These are phyloP conservation scores for Ailurus styani DNA, from an alignment of 2,113 vertebrate species.

Conservation along the genomic window DNA sequence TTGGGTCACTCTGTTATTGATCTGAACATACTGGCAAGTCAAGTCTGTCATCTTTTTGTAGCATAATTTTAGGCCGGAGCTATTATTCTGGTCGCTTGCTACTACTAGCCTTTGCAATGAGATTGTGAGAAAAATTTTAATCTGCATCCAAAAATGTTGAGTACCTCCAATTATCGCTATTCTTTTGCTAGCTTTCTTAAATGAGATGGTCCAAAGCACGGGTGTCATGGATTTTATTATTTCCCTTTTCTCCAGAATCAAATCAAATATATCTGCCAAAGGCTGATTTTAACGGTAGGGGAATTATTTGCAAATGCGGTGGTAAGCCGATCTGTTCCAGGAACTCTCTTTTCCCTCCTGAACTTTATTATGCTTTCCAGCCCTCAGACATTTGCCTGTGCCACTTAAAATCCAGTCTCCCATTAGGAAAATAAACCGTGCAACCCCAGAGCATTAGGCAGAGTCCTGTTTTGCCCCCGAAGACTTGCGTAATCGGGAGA, in stretches of 20 bases:
- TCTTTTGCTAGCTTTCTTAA: conserved; percentile 28
- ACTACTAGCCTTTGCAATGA: conserved; percentile 8
- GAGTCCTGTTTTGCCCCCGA: neutral
- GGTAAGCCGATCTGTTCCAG: conserved; percentile 41
- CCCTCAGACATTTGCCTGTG: conserved; percentile 22
- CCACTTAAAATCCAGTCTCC: conserved; percentile 29
- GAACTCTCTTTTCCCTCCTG: conserved; percentile 30
- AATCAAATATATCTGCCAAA: conserved; percentile 20
- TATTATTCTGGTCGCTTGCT: conserved; percentile 17
- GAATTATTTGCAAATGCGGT: conserved; percentile 47
- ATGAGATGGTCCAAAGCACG: neutral
- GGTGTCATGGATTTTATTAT: conserved; percentile 43
- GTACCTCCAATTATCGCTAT: neutral
- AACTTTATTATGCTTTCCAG: conserved; percentile 49
- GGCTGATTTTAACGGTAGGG: conserved; percentile 20
- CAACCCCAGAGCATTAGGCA: neutral
- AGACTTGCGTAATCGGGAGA: neutral
- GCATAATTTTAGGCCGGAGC: conserved; percentile 17
- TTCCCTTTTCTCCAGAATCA: conserved; percentile 43
- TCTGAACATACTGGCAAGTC: neutral
- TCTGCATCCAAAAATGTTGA: conserved; percentile 17
- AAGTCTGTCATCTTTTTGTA: conserved; percentile 13
- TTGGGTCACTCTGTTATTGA: conserved; percentile 11
- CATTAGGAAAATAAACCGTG: conserved; percentile 48
- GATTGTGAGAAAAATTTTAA: neutral